These are phyloP conservation scores for Zosterops lateralis DNA, from an alignment of 2,113 vertebrate species.

Conservation along the genomic window DNA sequence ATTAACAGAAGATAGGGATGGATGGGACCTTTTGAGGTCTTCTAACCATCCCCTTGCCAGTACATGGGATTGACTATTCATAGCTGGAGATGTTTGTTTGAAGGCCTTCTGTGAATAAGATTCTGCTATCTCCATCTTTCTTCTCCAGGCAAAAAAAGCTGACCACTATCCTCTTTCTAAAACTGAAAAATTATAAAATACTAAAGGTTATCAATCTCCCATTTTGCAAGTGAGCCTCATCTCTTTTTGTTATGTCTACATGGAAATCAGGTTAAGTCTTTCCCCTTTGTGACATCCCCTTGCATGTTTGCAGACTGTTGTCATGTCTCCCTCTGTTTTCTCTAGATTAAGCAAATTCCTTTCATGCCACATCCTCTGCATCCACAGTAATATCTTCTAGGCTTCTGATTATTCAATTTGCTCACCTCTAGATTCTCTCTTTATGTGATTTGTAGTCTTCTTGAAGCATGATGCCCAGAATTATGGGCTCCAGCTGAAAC, in stretches of 20 bases:
- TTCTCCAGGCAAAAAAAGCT: not conserved
- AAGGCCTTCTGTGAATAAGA: not conserved
- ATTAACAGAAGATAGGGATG: not conserved
- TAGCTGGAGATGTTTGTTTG: not conserved
- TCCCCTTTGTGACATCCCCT: not conserved
- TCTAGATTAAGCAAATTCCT: not conserved
- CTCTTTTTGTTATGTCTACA: not conserved
- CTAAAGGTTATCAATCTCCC: not conserved
- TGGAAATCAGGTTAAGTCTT: not conserved
- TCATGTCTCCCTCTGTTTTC: not conserved
- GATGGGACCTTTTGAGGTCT: not conserved
- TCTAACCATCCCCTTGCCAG: not conserved
- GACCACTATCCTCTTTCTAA: not conserved
- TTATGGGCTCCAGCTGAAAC: not conserved
- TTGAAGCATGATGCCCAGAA: not conserved
- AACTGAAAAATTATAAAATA: not conserved
- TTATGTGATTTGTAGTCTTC: not conserved
- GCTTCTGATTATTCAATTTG: not conserved
- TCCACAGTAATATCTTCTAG: not conserved
- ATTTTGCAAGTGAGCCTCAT: not conserved
- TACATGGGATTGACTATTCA: not conserved
- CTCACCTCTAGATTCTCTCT: not conserved
- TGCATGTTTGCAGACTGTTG: not conserved
- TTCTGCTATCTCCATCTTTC: not conserved
- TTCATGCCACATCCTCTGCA: not conserved